Conservation (phyloP, 2,888 invertebrate species). For the Dromius quadrimaculatus region DNA sequence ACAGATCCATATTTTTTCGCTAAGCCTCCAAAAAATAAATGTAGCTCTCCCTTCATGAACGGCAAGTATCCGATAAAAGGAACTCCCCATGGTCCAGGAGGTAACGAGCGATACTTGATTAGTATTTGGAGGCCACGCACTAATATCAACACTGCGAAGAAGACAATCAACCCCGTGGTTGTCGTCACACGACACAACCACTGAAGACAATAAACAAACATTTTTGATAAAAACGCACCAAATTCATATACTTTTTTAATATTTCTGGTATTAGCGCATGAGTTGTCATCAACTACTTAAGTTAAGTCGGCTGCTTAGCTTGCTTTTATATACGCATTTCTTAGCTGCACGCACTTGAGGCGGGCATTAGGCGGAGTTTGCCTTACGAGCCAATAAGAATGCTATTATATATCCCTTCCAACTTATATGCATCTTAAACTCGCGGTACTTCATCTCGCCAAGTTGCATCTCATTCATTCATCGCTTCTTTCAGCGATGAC, state of each 20-base stretch:
- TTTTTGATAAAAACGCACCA: conserved; percentile 16
- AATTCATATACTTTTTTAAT: conserved; percentile 1
- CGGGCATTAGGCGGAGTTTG: conserved; percentile 62
- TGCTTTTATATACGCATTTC: conserved; percentile 57
- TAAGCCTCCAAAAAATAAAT: conserved; percentile 82
- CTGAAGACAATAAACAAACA: conserved; percentile 69
- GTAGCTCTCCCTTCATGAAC: conserved; percentile 81
- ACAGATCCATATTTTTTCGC: conserved; percentile 84
- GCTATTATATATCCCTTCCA: conserved; percentile 36
- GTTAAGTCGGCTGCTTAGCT: conserved; percentile 16
- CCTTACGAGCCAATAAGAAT: conserved; percentile 40
- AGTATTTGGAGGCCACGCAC: conserved; percentile 63
- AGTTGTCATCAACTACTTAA: conserved; percentile 39
- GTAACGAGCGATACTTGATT: conserved; percentile 70
- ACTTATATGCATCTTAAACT: conserved; percentile 11
- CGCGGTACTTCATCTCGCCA: conserved; percentile 31
- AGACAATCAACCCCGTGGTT: conserved; percentile 68
- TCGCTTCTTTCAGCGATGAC: too few species aligned
- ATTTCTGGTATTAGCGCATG: conserved; percentile 35
- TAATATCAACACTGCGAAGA: conserved; percentile 66
- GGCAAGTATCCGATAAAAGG: conserved; percentile 88
- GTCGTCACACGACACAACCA: conserved; percentile 65
- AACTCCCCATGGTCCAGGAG: conserved; percentile 90
- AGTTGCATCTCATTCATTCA: conserved; percentile 33
- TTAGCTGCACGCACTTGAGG: conserved; percentile 68